phyloP scores from a whole-genome alignment of 2,797 vertebrate species.

The Chrosomus eos region DNA sequence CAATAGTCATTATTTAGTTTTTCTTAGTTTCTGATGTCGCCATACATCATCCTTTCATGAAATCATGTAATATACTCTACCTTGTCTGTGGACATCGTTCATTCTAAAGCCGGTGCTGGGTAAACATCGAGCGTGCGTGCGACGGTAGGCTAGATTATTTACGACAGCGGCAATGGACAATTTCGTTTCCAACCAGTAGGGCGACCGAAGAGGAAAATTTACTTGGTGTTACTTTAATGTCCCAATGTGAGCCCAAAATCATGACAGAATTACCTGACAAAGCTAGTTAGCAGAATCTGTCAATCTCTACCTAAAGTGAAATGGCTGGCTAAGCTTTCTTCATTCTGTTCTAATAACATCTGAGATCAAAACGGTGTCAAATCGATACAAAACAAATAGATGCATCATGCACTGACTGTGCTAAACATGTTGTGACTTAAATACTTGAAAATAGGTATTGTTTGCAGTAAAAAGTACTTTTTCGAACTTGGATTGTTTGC shows the following conservation, averaged over 20 bases:
- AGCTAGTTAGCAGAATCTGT: not conserved
- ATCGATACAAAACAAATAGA: not conserved
- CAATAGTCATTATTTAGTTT: no score
- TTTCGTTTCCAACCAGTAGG: no score
- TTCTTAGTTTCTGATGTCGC: no score
- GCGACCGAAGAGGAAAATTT: no score
- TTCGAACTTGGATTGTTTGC: constrained; percentile 5
- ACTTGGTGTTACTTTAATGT: no score
- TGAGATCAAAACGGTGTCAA: not conserved
- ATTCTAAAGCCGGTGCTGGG: no score
- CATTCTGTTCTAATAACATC: not conserved
- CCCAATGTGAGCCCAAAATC: not conserved
- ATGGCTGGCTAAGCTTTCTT: not conserved
- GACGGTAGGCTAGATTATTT: no score
- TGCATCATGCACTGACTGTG: not conserved
- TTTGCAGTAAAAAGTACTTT: not conserved
- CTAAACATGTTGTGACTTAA: not conserved
- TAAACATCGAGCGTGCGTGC: no score
- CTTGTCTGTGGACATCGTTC: no score
- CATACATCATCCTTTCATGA: no score
- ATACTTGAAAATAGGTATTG: not conserved
- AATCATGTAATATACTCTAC: no score
- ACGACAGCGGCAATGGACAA: no score
- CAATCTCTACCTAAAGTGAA: not conserved
- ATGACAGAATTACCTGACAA: not conserved